These are phyloP conservation scores for Ceryle rudis DNA, from an alignment of 2,797 vertebrate genomes.

Conservation along the genomic window DNA sequence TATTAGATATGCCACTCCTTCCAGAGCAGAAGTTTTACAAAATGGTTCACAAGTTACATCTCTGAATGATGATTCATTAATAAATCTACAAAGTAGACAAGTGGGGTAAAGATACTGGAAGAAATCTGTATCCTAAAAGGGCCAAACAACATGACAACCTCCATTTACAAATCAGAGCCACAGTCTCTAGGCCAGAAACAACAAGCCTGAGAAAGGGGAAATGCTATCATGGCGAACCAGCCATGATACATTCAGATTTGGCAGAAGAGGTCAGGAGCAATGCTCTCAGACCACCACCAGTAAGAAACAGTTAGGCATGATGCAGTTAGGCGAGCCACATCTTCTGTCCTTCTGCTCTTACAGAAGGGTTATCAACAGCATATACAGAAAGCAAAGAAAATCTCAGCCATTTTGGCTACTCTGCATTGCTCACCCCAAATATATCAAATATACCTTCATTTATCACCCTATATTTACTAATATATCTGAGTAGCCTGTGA, in stretches of 20 bases:
- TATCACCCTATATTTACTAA: background rate
- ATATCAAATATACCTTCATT: background rate
- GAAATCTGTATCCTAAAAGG: background rate
- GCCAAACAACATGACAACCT: background rate
- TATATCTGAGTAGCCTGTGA: background rate
- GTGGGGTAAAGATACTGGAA: background rate
- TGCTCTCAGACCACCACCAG: background rate
- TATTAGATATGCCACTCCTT: background rate
- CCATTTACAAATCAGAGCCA: background rate
- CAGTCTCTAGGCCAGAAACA: background rate
- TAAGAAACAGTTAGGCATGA: background rate
- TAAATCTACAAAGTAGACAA: background rate
- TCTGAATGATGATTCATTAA: background rate
- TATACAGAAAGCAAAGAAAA: background rate
- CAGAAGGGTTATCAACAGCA: background rate
- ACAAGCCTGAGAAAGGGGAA: background rate
- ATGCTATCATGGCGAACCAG: background rate
- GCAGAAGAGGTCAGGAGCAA: background rate
- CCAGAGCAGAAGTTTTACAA: background rate
- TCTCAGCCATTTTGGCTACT: background rate
- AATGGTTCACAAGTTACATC: background rate
- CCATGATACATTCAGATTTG: background rate
- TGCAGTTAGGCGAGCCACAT: background rate
- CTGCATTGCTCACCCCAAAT: background rate
- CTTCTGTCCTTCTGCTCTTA: background rate